These are phyloP conservation scores for Nasonia vitripennis DNA, from an alignment of 1,140 invertebrate species.

Conservation along the genomic window DNA sequence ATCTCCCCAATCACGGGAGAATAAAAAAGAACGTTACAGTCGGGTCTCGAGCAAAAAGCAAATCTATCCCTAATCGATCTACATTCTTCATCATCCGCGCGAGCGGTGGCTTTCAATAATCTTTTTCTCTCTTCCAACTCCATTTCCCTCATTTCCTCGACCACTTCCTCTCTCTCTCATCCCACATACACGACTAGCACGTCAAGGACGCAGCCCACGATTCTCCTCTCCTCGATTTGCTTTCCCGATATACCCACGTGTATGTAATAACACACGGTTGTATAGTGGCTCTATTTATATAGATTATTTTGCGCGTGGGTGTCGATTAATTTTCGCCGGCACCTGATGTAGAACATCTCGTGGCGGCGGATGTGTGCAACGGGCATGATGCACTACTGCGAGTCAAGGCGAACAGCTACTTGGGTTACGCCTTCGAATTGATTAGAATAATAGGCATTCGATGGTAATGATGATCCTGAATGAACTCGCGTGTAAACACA, in stretches of 20 bases:
- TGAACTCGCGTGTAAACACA: not conserved
- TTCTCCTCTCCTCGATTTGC: not conserved
- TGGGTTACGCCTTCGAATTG: conserved; percentile 19
- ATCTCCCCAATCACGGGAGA: too few species aligned
- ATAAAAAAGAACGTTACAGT: not conserved
- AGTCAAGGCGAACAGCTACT: conserved; percentile 19
- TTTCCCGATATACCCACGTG: conserved; percentile 55
- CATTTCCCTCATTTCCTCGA: not conserved
- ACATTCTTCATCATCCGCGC: not conserved
- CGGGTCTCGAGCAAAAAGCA: not conserved
- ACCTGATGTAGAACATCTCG: not conserved
- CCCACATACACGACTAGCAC: not conserved
- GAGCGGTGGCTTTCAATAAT: not conserved
- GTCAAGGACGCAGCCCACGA: not conserved
- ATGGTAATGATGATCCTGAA: not conserved
- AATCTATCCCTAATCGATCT: not conserved
- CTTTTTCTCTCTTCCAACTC: not conserved
- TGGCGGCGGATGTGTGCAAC: not conserved
- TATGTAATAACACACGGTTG: not conserved
- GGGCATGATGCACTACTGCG: not conserved
- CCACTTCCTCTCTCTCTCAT: not conserved
- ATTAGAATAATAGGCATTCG: conserved; percentile 26
- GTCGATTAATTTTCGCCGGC: not conserved
- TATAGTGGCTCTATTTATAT: not conserved
- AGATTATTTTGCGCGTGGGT: not conserved